A percentile compares a stretch with the other conserved stretches of the same genome.
Conservation (phyloP, 2,888 invertebrate species). For the Agriopis marginaria region DNA sequence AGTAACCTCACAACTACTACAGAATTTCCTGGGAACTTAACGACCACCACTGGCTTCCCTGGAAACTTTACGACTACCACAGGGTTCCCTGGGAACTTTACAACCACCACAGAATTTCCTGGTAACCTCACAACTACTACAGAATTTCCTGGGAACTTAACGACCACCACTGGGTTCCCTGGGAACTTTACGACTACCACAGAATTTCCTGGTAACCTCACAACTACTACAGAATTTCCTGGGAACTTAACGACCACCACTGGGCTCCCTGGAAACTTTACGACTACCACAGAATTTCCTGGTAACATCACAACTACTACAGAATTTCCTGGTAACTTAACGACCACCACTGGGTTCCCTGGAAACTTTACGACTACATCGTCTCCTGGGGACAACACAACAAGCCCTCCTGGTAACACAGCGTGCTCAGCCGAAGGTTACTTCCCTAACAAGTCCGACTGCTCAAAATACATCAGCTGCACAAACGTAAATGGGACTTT, state of each 20-base stretch:
- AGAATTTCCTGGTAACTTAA: not conserved
- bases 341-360: not conserved
- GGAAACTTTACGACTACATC: not conserved
- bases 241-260: not conserved
- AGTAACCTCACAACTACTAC: not conserved
- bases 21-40: not conserved
- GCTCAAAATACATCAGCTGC: constrained; percentile 17
- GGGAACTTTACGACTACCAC: not conserved
- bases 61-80: not conserved
- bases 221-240: not conserved
- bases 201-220: not conserved
- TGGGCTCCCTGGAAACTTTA: not conserved
- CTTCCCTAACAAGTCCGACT: not conserved
- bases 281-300: not conserved
- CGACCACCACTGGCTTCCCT: not conserved
- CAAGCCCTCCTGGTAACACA: not conserved
- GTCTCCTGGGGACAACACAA: not conserved
- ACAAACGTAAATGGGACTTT: constrained; percentile 12
- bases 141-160: not conserved
- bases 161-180: not conserved
- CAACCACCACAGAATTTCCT: not conserved
- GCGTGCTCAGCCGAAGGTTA: constrained; percentile 3
- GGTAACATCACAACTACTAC: not conserved
- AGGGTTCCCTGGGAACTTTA: not conserved
- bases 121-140: not conserved